A percentile compares a stretch with the other conserved stretches of the same genome.
phyloP scores from a whole-genome alignment of 2,113 vertebrate species.

The Leptocoma aspasia region DNA sequence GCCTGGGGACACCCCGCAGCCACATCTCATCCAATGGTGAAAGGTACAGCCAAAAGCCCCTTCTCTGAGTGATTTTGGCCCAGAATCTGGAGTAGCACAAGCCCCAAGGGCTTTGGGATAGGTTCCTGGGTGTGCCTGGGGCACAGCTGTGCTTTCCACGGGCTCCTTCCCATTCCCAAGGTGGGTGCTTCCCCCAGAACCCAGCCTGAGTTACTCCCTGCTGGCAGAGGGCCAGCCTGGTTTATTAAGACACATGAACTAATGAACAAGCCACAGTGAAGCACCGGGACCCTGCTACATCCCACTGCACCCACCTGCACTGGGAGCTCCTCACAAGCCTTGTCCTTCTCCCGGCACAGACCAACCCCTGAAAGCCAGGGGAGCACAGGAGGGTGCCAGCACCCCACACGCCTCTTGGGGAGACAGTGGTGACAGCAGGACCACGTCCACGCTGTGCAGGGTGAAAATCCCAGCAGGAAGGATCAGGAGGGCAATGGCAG shows the following conservation, averaged over 20 bases:
- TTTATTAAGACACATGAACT: background rate
- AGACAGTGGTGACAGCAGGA: background rate
- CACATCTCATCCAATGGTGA: background rate
- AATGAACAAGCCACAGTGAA: background rate
- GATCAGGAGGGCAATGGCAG: background rate
- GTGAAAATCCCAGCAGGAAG: background rate
- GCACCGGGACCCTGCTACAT: background rate
- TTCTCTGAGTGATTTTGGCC: background rate
- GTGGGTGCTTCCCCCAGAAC: background rate
- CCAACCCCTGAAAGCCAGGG: background rate
- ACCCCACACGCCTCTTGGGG: fast-evolving
- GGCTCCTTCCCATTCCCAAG: background rate
- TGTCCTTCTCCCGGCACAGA: background rate
- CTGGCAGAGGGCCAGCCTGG: background rate
- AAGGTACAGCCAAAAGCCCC: background rate
- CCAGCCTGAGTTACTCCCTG: background rate
- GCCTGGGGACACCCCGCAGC: background rate
- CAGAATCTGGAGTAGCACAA: background rate
- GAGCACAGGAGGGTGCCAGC: background rate
- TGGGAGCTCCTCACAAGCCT: background rate
- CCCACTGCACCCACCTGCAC: background rate
- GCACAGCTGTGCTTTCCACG: background rate
- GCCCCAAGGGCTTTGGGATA: background rate
- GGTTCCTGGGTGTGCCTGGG: background rate
- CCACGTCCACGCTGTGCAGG: fast-evolving